phyloP scores from a whole-genome alignment of 1,140 invertebrate genomes.

The Bombyx mori region ASM3026992v2 NC_085123.1:7296501-7297000 shows the following conservation, averaged over 20 bases:
- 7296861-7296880: conserved; percentile 82
- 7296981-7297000: no score
- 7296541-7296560: conserved; percentile 38
- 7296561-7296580: conserved; percentile 28
- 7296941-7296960: no score
- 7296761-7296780: conserved; percentile 89
- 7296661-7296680: conserved; percentile 82
- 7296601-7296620: conserved; percentile 75
- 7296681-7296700: conserved; percentile 87
- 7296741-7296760: conserved; percentile 80
- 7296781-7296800: conserved; percentile 77
- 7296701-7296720: conserved; percentile 81
- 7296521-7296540: conserved; percentile 37
- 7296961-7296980: no score
- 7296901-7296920: neutral
- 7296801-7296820: conserved; percentile 84
- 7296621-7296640: conserved; percentile 77
- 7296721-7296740: conserved; percentile 78
- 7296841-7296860: conserved; percentile 94
- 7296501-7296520: neutral
- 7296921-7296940: no score
- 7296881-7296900: conserved; percentile 79
- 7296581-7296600: conserved; percentile 64
- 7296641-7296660: conserved; percentile 81
- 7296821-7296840: conserved; percentile 81